Evolutionary conservation across 2,888 invertebrate species (phyloP).

Genomic region (Melanostoma scalare): DNA sequence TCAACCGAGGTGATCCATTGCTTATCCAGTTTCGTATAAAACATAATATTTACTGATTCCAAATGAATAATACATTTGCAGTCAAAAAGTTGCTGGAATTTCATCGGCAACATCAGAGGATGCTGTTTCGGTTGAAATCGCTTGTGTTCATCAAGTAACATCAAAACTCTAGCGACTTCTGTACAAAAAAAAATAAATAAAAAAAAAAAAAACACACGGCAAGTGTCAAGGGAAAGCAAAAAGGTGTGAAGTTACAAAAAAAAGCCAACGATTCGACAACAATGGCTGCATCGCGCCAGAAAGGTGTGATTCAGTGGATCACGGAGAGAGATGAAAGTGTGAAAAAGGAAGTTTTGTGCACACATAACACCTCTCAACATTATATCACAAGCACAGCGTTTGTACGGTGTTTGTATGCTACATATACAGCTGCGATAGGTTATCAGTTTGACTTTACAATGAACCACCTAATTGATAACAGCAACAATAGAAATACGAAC

Average conservation of each 20-base stretch:
- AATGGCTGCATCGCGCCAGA: constrained; percentile 59
- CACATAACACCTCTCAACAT: constrained; percentile 59
- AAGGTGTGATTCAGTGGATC: constrained; percentile 69
- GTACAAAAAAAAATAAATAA: constrained; percentile 40
- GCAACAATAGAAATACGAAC: not conserved
- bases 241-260: constrained; percentile 54
- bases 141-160: constrained; percentile 58
- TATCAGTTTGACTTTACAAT: constrained; percentile 47
- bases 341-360: constrained; percentile 74
- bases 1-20: constrained; percentile 8
- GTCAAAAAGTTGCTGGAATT: constrained; percentile 61
- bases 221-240: constrained; percentile 66
- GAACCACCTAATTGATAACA: constrained; percentile 58
- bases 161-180: constrained; percentile 53
- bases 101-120: constrained; percentile 65
- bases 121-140: constrained; percentile 43
- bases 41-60: constrained; percentile 45
- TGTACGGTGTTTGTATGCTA: constrained; percentile 40
- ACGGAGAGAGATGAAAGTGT: constrained; percentile 69
- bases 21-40: constrained; percentile 30
- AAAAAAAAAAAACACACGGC: constrained; percentile 25
- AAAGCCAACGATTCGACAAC: constrained; percentile 50
- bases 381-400: constrained; percentile 34
- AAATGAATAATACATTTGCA: constrained; percentile 70
- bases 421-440: constrained; percentile 62